Evolutionary conservation across 2,888 invertebrate genomes (phyloP), one percentile per base, ranked within the genome.

Genomic region (Pimpla rufipes): DNA sequence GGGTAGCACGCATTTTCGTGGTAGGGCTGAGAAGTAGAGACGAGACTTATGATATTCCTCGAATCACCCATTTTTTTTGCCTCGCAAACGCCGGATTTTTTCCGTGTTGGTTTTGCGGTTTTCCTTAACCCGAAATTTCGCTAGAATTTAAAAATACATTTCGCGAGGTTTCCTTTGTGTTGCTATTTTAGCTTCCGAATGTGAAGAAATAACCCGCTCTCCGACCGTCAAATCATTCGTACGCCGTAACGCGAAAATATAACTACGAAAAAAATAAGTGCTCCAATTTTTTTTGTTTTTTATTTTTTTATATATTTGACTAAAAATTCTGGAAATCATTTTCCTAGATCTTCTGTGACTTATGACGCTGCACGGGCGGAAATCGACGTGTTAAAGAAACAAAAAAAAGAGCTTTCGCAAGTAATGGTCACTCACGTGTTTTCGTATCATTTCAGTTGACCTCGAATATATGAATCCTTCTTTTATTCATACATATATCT

Each of bases 401-500:
- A 70, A 81, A 64, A n/a, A 47, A 45, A 40, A 77, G 23, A 45
- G 18, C 11, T 40, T 37, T 37, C 16, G 23, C 2, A 70, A 47
- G 16, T 70, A 45, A 64, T 10, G 2, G 23, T 71, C 35, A 21
- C 50, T 71, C 18, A 59, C 42, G 50, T 47, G 13, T 66, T 57
- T 57, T 37, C 45, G 52, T 55, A 74, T 73, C 47, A 6, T 75
- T 45, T 75, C 40, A 75, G 55, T 50, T 71, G 71, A 83, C 55
- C 81, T 84, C 81, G 77, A 78, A 84, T 78, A 81, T 85, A 85
- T 84, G 85, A 86, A 86, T 85, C 74, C 83, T 83, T 86, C 83
- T 83, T 86, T 87, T 87, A 87, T 87, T 86, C 84, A 83, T 85
- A 83, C 81, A 87, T 76, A 76, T 83, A 70, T 80, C 68, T 82